Conservation (phyloP, 2,113 vertebrate species). For the Spheniscus mendiculus region DNA sequence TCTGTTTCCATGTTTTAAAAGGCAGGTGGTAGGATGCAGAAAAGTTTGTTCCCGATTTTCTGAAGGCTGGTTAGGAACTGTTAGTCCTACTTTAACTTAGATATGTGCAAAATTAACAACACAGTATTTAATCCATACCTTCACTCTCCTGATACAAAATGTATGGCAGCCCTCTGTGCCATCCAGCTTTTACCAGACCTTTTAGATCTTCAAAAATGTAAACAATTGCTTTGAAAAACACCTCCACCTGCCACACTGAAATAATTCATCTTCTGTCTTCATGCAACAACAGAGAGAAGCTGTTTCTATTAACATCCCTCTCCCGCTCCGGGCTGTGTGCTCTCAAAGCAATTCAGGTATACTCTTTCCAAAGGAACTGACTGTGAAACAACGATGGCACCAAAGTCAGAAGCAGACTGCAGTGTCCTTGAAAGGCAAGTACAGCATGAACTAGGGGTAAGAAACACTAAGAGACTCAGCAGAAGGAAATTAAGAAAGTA, state of each 20-base stretch:
- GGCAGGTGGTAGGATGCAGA: neutral
- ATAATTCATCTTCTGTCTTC: neutral
- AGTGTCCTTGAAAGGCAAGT: neutral
- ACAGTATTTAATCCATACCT: neutral
- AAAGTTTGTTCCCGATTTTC: neutral
- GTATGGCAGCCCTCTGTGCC: neutral
- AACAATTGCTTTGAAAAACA: slow-evolving; percentile 27
- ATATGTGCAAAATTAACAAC: neutral
- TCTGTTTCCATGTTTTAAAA: neutral
- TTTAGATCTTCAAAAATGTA: neutral
- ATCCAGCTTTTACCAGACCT: neutral
- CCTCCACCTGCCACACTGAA: neutral
- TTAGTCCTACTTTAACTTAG: neutral
- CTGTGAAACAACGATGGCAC: neutral
- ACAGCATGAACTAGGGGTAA: neutral
- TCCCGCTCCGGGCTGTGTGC: neutral
- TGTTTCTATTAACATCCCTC: slow-evolving; percentile 36
- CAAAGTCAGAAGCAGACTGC: neutral
- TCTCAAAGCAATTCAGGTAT: neutral
- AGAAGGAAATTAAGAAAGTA: neutral
- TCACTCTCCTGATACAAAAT: neutral
- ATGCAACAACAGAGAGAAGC: neutral
- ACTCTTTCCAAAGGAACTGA: neutral
- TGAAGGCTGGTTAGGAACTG: neutral
- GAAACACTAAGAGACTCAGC: neutral